Evolutionary conservation across 1,140 invertebrate species (phyloP).

Genomic region (Caenorhabditis inopinata): DNA sequence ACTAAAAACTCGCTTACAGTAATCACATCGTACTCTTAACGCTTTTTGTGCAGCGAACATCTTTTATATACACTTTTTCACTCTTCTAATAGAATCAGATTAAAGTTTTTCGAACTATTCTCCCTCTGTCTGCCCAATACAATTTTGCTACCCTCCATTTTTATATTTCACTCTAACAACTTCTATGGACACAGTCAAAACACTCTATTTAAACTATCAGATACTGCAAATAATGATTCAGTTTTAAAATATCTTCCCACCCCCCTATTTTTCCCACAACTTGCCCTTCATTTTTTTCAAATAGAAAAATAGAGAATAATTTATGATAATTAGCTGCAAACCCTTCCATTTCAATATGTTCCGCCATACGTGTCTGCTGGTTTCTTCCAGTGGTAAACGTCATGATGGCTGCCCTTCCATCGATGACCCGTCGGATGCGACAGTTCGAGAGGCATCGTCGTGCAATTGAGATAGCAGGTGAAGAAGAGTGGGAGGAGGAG

Average conservation of each 20-base stretch:
- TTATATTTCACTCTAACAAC: too few species aligned
- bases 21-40: neutral
- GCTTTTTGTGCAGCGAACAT: neutral
- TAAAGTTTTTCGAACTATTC: neutral
- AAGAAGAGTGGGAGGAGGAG: constrained; percentile 45
- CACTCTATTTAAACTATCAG: too few species aligned
- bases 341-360: too few species aligned
- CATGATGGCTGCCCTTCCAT: constrained; percentile 63
- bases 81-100: neutral
- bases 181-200: too few species aligned
- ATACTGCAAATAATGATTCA: too few species aligned
- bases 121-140: neutral
- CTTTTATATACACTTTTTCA: neutral
- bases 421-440: constrained; percentile 58
- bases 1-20: constrained; percentile 21
- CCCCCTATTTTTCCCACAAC: too few species aligned
- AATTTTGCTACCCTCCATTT: neutral
- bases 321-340: too few species aligned
- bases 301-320: too few species aligned
- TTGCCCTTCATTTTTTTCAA: too few species aligned
- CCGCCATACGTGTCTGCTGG: neutral
- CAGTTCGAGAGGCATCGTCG: constrained; percentile 58
- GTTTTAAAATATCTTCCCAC: too few species aligned
- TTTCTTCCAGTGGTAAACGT: constrained; percentile 63
- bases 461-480: constrained; percentile 62